Evolutionary conservation across 2,113 vertebrate species (phyloP), one percentile per base, ranked within the genome.

Genomic region (Varanus komodoensis): DNA sequence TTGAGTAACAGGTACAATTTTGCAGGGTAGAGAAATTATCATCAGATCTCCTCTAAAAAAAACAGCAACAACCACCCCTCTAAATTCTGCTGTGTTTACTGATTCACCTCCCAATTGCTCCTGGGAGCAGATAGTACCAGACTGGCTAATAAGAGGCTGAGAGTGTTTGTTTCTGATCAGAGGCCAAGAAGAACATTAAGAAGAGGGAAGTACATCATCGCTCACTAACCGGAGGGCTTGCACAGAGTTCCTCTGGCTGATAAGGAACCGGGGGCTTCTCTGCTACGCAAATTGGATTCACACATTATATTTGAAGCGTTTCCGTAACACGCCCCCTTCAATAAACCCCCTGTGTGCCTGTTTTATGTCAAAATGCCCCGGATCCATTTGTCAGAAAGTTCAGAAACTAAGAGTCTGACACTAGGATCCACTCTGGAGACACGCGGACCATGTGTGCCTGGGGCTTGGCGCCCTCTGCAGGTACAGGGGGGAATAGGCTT

Each of bases 41-140:
- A 89, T 93, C 82, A 83, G 88, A 94, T 95, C 95, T 94, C 92
- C 86, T 95, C 92, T 93, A 86, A 92, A 44, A 27, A 27, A 44
- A 44, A 44, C 38, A 44, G 3, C 38, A 64, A 84, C 75, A 67
- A 64, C 14, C 38, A 44, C 93, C 92, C 93, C 27, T 3, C 92
- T 92, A 93, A 94, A 94, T 25, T 86, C 93, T 91, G 87, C 92
- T 93, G 94, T 95, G 92, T 95, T 95, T 96, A 96, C 93, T 94
- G 94, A 92, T 92, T 95, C 94, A 75, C 93, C 92, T 91, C 15
- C 87, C 67, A 81, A 93, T 92, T 89, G 73, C 94, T 93, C 94
- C 94, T 87, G 0, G 44, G 92, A 94, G 93, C 92, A 95, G 94
- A 92, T 84, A 93, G 95, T 92, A 94, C 91, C 93, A 94, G 93